phyloP scores from a whole-genome alignment of 2,888 invertebrate species.

The Aphodius granarius region DNA sequence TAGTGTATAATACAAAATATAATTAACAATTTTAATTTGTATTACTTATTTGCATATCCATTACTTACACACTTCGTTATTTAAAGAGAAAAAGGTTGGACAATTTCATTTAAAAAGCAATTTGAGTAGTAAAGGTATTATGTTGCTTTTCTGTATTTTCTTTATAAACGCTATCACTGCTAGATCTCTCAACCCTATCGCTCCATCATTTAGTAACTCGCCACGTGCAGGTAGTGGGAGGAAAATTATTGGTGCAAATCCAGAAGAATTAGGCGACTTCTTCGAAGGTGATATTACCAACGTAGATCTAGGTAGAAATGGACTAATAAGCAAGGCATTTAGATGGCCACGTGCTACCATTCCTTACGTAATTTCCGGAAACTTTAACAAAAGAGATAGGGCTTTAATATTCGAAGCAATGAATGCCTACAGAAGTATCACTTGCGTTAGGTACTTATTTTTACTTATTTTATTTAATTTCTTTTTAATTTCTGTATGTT shows the following conservation, averaged over 20 bases:
- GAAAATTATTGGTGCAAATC: conserved; percentile 63
- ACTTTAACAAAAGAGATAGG: conserved; percentile 56
- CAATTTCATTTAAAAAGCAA: too few relatives aligned
- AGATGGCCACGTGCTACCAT: conserved; percentile 71
- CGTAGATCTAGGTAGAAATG: conserved; percentile 46
- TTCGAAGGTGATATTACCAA: conserved; percentile 78
- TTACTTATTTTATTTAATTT: too few relatives aligned
- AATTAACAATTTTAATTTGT: too few relatives aligned
- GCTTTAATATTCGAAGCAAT: conserved; percentile 70
- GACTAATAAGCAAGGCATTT: conserved; percentile 31
- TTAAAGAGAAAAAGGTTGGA: too few relatives aligned
- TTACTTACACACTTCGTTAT: too few relatives aligned
- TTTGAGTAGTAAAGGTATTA: too few relatives aligned
- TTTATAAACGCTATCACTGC: not conserved
- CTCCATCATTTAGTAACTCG: not conserved
- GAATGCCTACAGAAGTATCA: conserved; percentile 72
- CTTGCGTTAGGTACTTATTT: conserved; percentile 62
- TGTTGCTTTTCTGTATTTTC: not conserved
- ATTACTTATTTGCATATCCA: too few relatives aligned
- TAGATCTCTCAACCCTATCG: not conserved
- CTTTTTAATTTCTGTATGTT: too few relatives aligned
- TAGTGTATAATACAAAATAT: too few relatives aligned
- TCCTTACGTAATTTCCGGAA: conserved; percentile 65
- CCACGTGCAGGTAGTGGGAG: conserved; percentile 48
- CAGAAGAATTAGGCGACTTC: conserved; percentile 78